Evolutionary conservation across 2,113 vertebrate species (phyloP), one percentile per base, ranked within the genome.

Genomic region (Oncorhynchus tshawytscha): DNA sequence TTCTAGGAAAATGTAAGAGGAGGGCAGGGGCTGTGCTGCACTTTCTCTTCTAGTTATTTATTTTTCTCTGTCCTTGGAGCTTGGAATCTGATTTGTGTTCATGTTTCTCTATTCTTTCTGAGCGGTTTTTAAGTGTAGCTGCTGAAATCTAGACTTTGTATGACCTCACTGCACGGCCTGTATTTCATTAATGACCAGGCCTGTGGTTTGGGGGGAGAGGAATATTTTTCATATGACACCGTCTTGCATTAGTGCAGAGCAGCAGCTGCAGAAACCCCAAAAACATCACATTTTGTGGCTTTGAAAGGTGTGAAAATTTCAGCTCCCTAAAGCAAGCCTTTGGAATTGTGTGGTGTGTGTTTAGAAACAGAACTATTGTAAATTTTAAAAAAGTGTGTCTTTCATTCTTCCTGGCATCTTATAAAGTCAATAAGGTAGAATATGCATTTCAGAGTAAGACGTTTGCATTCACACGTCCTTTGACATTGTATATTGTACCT

Each of bases 141-240:
- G 96, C 94, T 97, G 96, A 97, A 97, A 96, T 95, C 93, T 95
- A 95, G 96, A 95, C 95, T 95, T 95, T 94, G 94, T 89, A 95
- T 97, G 96, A 96, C 94, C 96, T 98, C 96, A 98, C 95, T 93
- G 91, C 92, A 80, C 89, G 89, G 96, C 95, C 96, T 99, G 96
- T 90, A 91, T 96, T 98, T 98, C 95, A 98, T 99, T 99, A 98
- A 97, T 97, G 95, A 95, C 92, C 92, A 91, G 94, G 93, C 94
- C 92, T 95, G 93, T 95, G 95, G 92, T 92, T 93, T 91, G 94
- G 91, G 90, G 90, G 91, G 92, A 96, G 91, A 92, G 94, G 95
- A 99, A 98, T 99, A 96, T 93, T 97, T 98, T 97, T 99, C 95
- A 95, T 94, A 96, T 98, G 96, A 98, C 96, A 96, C 94, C 94